Evolutionary conservation across 64 coral and sea anemone genomes (phyloP), one percentile per base, ranked within the genome.

Genomic region (Actinia equina): DNA sequence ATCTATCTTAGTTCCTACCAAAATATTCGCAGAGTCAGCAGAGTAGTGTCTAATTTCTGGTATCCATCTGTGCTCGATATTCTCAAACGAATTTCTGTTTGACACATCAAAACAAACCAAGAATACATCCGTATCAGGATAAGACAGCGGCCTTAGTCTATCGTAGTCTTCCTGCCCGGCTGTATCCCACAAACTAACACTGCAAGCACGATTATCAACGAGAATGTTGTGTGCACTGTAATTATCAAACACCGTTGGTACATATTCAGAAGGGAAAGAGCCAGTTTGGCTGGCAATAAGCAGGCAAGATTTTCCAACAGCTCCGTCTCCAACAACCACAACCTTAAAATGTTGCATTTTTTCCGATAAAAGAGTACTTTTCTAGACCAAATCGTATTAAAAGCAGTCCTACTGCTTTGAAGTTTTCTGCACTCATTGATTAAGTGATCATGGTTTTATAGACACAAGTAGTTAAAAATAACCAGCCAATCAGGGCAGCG

Each of bases 171-270:
- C 96, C 84, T 95, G 90, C 2, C 96, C 96, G 58, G 93, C 90
- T 19, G 93, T 95, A 82, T 98, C 96, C 90, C 90, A 95, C 18
- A 98, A 87, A 77, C 27, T 49, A 52, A 98, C 43, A 6, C 19
- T 25, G 61, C 83, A 91, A 6, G 70, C 52, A 15, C 52, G 79
- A 0, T 91, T 90, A 55, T 95, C 65, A 5, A 95, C 41, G 43
- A 71, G 87, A 6, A 86, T 71, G 45, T 74, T 85, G n/a, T 23
- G 43, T 0, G 85, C 59, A 85, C 30, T 37, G 30, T 93, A 98
- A 74, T 89, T 95, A 58, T 98, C 96, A 82, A 98, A 98, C 46
- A 95, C 96, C 71, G 96, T 98, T 2, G 96, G 96, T 49, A 98
- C 83, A 43, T 98, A 98, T 23, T 92, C 59, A 2, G 87, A 41